Base-by-base conservation (phyloP, 2,113 vertebrate species). In the Ochotona princeps region DNA sequence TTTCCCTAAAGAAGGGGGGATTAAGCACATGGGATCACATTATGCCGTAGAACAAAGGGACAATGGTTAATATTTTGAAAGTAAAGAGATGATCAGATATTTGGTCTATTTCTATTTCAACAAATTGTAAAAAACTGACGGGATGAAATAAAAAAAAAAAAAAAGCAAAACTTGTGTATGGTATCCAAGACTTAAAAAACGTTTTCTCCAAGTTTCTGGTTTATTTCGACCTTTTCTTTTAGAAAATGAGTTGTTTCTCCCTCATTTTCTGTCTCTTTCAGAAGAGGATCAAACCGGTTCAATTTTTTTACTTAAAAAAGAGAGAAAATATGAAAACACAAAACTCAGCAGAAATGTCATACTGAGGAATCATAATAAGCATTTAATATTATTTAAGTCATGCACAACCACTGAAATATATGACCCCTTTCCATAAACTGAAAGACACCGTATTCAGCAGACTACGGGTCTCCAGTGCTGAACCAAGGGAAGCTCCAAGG, bases 361-460 rank as follows among this genome's bases (percentile, higher is more conserved):
- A 2, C 60, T 2, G 26, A 83, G 89, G 92, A 97, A 97, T 97
- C 92, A 95, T 95, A 95, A 97, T 95, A 96, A 93, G 92, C 92
- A 86, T 96, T 95, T 90, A 93, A 94, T 84, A 95, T 85, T 76
- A 95, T 75, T 96, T 92, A 96, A 94, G 95, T 83, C 90, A 83
- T 91, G 17, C 92, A 90, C 81, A 94, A 90, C 78, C 93, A 96
- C 83, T 61, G 95, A 95, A 78, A 47, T 91, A 83, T 92, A 89
- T 96, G 90, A 96, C 94, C 95, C 75, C 95, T 97, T 97, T 97
- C 93, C 96, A 96, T 87, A 79, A 94, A 78, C 47, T 83, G 87
- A 96, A 15, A 92, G 87, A 76, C 25, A 79, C 92, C 54, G 61
- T 67, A 90, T 47, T 20, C 28, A 83, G 86, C 6, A 97, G 76